Conservation (phyloP, 2,888 invertebrate species). For the Gastracanthus pulcherrimus region DNA sequence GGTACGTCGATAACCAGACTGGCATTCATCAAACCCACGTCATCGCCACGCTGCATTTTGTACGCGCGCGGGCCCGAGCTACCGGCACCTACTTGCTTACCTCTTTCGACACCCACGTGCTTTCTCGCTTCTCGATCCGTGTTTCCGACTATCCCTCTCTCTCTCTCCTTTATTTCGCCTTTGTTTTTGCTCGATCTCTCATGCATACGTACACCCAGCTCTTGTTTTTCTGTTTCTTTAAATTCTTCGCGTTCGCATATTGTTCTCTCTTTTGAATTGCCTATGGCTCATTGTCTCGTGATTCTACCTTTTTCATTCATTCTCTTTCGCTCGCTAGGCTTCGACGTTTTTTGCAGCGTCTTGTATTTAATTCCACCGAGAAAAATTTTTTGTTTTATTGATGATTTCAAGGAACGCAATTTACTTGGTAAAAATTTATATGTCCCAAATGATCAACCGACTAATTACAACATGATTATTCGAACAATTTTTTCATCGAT, state of each 20-base stretch:
- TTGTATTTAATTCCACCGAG: not conserved
- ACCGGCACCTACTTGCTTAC: conserved; percentile 41
- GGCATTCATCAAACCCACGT: conserved; percentile 57
- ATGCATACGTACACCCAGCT: not conserved
- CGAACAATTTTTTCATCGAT: too few species aligned
- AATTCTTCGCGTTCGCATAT: conserved; percentile 10
- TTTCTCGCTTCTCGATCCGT: not conserved
- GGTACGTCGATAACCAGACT: conserved; percentile 44
- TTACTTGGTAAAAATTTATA: too few species aligned
- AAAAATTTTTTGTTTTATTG: not conserved
- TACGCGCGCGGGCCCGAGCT: not conserved
- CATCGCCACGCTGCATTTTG: conserved; percentile 44
- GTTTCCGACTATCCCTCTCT: not conserved
- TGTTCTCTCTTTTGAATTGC: conserved; percentile 1
- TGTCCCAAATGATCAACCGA: too few species aligned
- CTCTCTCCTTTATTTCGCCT: too few species aligned
- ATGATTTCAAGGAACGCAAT: not conserved
- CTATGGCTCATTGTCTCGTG: not conserved
- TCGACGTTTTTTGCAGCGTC: too few species aligned
- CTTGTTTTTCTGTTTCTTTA: not conserved
- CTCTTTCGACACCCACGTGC: conserved; percentile 43
- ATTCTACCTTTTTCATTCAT: not conserved
- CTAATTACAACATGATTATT: too few species aligned
- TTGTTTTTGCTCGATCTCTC: not conserved
- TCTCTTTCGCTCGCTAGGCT: too few species aligned